Evolutionary conservation across 2,113 vertebrate species (phyloP), one percentile per base, ranked within the genome.

Genomic region (Varanus salvator): DNA sequence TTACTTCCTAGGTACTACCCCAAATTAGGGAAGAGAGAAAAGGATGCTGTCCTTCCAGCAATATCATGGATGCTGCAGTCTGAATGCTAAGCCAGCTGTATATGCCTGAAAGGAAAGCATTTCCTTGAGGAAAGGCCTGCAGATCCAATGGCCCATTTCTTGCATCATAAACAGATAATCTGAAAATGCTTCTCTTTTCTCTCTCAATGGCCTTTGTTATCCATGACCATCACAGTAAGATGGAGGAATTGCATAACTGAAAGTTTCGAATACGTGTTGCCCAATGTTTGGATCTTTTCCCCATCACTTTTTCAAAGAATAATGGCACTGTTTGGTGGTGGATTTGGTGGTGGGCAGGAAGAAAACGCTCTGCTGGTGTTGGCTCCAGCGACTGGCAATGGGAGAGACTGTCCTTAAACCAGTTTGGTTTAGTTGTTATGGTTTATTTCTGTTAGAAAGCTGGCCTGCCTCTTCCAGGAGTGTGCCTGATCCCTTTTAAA

Each of bases 261-360:
- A 94, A 91, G 92, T 95, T 91, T 92, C 94, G 92, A 94, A 87
- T 91, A 89, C 60, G 21, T 64, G 23, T 78, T 78, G 38, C 44
- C 19, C 92, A 72, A 77, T 93, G 88, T 60, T 44, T 78, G 82
- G 89, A 14, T 76, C 93, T 90, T 92, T 92, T 95, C 92, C 91
- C 91, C 91, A 94, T 92, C 92, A 91, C 93, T 57, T 57, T 6
- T 44, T 60, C 15, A 78, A 2, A 86, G 92, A 93, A 82, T 74
- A 21, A 90, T 96, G 90, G 94, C 89, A 87, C 94, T 93, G 94
- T 92, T 94, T 95, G 95, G 94, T 87, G 74, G 78, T 91, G 93
- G 93, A 90, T 96, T 96, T 95, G 27, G 27, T 80, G 50, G 29
- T 4, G 48, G 76, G 48, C 27, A 29, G 25, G 23, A 8, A 29